Conservation (phyloP, 2,888 invertebrate genomes). For the Torymus aiolomorphi region DNA sequence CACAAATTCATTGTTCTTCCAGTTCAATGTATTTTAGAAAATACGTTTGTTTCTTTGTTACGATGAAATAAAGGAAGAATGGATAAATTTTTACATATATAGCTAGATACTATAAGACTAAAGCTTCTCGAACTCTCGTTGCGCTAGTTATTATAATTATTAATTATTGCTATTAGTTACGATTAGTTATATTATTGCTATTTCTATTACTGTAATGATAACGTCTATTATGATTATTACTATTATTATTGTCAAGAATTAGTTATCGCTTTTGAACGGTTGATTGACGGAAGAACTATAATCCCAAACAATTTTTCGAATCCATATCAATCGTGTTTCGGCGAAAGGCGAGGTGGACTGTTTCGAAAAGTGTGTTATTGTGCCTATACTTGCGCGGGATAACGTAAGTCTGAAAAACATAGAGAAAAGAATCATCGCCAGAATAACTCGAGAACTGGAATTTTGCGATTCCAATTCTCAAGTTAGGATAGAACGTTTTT, state of each 20-base stretch:
- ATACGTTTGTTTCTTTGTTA: constrained; percentile 43
- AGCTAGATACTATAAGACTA: constrained; percentile 18
- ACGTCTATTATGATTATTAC: constrained; percentile 54
- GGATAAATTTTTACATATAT: constrained; percentile 44
- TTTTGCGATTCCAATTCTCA: constrained; percentile 19
- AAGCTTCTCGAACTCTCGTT: constrained; percentile 58
- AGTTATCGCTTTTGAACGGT: constrained; percentile 59
- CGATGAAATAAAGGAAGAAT: constrained; percentile 24
- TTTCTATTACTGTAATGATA: constrained; percentile 62
- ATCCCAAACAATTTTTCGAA: constrained; percentile 45
- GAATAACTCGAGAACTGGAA: constrained; percentile 8
- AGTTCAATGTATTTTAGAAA: constrained; percentile 41
- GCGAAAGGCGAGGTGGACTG: constrained; percentile 52
- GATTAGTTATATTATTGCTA: constrained; percentile 64
- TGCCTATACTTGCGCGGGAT: constrained; percentile 43
- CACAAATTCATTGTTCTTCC: constrained; percentile 45
- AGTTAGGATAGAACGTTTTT: not conserved
- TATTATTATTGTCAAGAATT: constrained; percentile 57
- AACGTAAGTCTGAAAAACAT: not conserved
- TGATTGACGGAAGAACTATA: constrained; percentile 47
- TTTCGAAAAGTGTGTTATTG: constrained; percentile 56
- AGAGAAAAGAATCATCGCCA: not conserved
- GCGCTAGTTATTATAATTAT: constrained; percentile 62
- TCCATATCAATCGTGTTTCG: constrained; percentile 56
- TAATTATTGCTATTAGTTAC: constrained; percentile 68